Evolutionary conservation across 2,113 vertebrate species (phyloP), one percentile per base, ranked within the genome.

Genomic region (Perccottus glenii): DNA sequence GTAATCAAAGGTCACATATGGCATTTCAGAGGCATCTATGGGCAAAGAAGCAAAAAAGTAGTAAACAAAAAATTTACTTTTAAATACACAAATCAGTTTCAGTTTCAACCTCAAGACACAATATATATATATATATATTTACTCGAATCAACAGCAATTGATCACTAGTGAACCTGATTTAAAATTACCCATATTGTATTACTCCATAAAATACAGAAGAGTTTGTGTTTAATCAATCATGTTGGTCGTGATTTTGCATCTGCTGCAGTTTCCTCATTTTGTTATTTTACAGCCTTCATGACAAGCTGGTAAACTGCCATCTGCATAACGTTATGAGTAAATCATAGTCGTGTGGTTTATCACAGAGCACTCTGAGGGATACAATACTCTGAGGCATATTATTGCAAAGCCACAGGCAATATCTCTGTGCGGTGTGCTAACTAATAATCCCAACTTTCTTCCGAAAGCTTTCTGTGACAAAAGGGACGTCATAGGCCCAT

Each of bases 11-110:
- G 49, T 61, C 47, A 72, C 55, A 69, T 12, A 42, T 40, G 51
- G 58, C 32, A 53, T 56, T 77, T 66, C 60, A 69, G 52, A n/a
- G 52, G 16, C 32, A 80, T 67, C 87, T 90, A 32, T 36, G 27
- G 10, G 61, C 32, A 9, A 35, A 56, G 33, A 48, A 67, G 69
- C 2, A 64, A 67, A 33, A 0, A 52, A 11, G 8, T 46, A 15
- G 70, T 45, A 76, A 11, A 46, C 44, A 46, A 46, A 46, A 46
- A 10, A n/a, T n/a, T 6, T 43, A 11, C 42, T 8, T 43, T 43
- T 4, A 43, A 8, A 57, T 3, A 15, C 10, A 40, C 2, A 36
- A 55, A 36, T 55, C 50, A 52, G 50, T 33, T 40, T 40, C n/a
- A n/a, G n/a, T n/a, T n/a, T n/a, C n/a, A 8, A 40, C 38, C 5